Conservation (phyloP, 2,797 vertebrate genomes). For the Sebastes jordani region DNA sequence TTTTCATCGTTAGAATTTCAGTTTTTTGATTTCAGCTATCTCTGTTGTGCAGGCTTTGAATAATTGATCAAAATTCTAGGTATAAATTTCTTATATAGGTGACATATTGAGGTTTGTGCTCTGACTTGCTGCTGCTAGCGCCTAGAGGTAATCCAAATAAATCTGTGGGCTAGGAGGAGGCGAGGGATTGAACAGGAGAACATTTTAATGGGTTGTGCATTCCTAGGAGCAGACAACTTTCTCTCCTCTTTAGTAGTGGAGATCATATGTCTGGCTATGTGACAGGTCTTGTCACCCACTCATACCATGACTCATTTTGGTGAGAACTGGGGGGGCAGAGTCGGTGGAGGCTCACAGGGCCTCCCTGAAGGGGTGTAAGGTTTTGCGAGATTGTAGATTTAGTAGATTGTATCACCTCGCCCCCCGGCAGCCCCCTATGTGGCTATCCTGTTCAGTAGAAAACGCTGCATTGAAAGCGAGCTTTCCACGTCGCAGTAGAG, state of each 20-base stretch:
- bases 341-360: slow-evolving; percentile 32
- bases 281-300: slow-evolving; percentile 57
- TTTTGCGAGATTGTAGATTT: slow-evolving; percentile 74
- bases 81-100: not conserved
- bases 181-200: not conserved
- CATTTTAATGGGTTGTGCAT: slow-evolving; percentile 50
- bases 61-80: not conserved
- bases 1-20: slow-evolving; percentile 1
- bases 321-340: slow-evolving; percentile 45
- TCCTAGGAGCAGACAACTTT: slow-evolving; percentile 40
- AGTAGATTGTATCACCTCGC: slow-evolving; percentile 64
- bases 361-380: slow-evolving; percentile 78
- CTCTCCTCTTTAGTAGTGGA: slow-evolving; percentile 44
- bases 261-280: slow-evolving; percentile 57
- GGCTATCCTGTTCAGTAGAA: slow-evolving; percentile 78
- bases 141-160: slow-evolving; percentile 16
- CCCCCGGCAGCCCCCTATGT: slow-evolving; percentile 62
- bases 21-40: not conserved
- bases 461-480: slow-evolving; percentile 58
- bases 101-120: not conserved
- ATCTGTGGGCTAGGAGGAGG: not conserved
- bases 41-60: not conserved
- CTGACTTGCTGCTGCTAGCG: not conserved
- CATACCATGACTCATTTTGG: slow-evolving; percentile 56
- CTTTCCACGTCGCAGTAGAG: slow-evolving; percentile 42